phyloP scores from a whole-genome alignment of 2,888 invertebrate species.

The Scrobipalpa atriplicella region DNA sequence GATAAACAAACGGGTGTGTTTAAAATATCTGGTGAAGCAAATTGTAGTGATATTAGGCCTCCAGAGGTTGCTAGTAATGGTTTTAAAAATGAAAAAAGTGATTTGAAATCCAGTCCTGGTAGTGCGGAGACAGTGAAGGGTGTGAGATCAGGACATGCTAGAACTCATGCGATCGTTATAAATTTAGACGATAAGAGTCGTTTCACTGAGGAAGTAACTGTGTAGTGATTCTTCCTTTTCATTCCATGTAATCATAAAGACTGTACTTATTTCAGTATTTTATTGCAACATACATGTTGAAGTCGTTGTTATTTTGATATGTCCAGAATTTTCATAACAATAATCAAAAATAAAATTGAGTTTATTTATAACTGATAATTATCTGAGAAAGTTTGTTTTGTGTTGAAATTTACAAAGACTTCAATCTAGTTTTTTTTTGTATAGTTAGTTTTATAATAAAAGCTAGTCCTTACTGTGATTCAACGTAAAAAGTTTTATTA shows the following conservation, averaged over 20 bases:
- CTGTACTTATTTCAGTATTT: slow-evolving; percentile 25
- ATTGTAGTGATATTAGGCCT: slow-evolving; percentile 71
- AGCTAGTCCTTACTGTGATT: slow-evolving; percentile 77
- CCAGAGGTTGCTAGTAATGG: slow-evolving; percentile 69
- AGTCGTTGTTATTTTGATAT: not conserved
- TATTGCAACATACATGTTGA: not conserved
- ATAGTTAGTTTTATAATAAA: slow-evolving; percentile 40
- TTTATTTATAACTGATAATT: too few relatives aligned
- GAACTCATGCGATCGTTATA: slow-evolving; percentile 90
- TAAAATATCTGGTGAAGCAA: slow-evolving; percentile 75
- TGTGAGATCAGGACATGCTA: slow-evolving; percentile 85
- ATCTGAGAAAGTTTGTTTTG: not conserved
- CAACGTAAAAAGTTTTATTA: too few relatives aligned
- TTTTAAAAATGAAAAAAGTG: slow-evolving; percentile 69
- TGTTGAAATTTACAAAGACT: not conserved
- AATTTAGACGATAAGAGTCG: slow-evolving; percentile 91
- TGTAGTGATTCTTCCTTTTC: slow-evolving; percentile 63
- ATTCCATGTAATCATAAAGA: slow-evolving; percentile 22
- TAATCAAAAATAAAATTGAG: not conserved
- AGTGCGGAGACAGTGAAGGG: slow-evolving; percentile 68
- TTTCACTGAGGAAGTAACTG: slow-evolving; percentile 92
- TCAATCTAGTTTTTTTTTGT: not conserved
- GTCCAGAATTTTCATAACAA: not conserved
- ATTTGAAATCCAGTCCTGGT: slow-evolving; percentile 64
- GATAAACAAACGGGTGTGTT: slow-evolving; percentile 73